Conservation (phyloP, 1,140 invertebrate species). For the Papilio helenus region DNA sequence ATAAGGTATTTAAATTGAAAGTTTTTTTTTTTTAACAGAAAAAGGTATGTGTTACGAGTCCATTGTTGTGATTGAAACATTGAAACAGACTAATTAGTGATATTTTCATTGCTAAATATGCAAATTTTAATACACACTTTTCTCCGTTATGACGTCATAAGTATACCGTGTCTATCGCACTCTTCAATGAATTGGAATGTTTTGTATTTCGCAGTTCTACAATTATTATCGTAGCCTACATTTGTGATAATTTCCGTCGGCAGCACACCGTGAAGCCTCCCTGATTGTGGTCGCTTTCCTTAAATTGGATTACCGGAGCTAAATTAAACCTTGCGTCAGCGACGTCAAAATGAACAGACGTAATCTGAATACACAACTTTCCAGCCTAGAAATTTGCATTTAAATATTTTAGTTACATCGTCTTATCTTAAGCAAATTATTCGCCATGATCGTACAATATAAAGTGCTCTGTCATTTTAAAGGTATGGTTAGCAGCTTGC, state of each 20-base stretch:
- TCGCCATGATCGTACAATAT: neutral
- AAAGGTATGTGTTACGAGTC: neutral
- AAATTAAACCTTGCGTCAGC: slow-evolving; percentile 36
- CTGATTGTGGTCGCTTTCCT: slow-evolving; percentile 20
- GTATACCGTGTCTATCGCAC: neutral
- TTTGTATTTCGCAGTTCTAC: slow-evolving; percentile 1
- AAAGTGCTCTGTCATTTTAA: neutral
- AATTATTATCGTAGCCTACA: neutral
- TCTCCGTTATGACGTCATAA: neutral
- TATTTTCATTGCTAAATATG: too few species aligned
- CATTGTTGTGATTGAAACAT: too few species aligned
- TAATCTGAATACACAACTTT: slow-evolving; percentile 24
- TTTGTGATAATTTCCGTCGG: slow-evolving; percentile 14
- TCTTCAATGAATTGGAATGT: neutral
- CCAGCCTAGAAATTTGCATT: slow-evolving; percentile 15
- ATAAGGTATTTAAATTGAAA: neutral
- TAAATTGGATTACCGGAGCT: slow-evolving; percentile 29
- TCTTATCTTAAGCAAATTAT: slow-evolving; percentile 12
- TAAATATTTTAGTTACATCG: slow-evolving; percentile 4
- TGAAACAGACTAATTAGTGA: too few species aligned
- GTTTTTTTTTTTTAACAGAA: neutral
- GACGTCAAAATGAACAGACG: neutral
- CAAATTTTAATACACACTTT: neutral
- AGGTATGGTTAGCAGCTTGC: neutral
- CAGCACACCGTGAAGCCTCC: slow-evolving; percentile 12